Evolutionary conservation across 2,113 vertebrate genomes (phyloP).

Genomic region (Polypterus bichir): DNA sequence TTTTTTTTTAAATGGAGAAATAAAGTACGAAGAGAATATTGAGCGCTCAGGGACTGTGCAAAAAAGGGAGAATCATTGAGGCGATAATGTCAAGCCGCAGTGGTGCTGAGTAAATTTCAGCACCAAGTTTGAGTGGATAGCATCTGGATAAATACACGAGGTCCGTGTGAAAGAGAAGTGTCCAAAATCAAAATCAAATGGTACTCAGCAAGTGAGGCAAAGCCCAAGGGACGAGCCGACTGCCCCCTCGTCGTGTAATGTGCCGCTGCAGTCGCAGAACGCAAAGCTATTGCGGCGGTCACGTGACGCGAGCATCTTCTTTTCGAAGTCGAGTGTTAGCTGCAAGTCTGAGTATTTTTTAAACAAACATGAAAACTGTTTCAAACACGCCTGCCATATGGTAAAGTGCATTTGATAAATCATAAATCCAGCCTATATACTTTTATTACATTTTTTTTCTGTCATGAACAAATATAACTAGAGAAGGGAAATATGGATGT

Average conservation of each 20-base stretch:
- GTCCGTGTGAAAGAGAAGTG: no score
- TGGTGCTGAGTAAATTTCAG: slow-evolving; percentile 20
- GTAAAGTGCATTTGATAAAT: slow-evolving; percentile 65
- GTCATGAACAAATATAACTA: slow-evolving; percentile 60
- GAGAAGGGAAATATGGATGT: slow-evolving; percentile 32
- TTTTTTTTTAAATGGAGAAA: no score
- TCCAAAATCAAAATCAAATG: no score
- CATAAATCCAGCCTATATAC: slow-evolving; percentile 52
- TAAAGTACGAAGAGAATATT: no score
- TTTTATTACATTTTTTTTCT: slow-evolving; percentile 65
- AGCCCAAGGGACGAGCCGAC: no score
- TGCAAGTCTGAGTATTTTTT: slow-evolving; percentile 46
- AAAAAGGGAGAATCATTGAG: no score
- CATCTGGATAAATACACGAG: slow-evolving; percentile 1
- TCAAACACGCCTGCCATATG: slow-evolving; percentile 55
- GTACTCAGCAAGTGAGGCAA: no score
- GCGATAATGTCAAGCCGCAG: no score
- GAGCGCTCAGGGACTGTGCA: no score
- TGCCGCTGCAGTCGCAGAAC: no score
- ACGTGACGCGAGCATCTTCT: slow-evolving; percentile 48
- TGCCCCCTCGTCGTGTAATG: no score
- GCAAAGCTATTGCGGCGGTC: slow-evolving; percentile 20
- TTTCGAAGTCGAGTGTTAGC: slow-evolving; percentile 27
- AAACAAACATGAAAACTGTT: slow-evolving; percentile 64
- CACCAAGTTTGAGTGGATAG: slow-evolving; percentile 26